Conservation (phyloP, 2,797 vertebrate species). For the Morelia viridis region DNA sequence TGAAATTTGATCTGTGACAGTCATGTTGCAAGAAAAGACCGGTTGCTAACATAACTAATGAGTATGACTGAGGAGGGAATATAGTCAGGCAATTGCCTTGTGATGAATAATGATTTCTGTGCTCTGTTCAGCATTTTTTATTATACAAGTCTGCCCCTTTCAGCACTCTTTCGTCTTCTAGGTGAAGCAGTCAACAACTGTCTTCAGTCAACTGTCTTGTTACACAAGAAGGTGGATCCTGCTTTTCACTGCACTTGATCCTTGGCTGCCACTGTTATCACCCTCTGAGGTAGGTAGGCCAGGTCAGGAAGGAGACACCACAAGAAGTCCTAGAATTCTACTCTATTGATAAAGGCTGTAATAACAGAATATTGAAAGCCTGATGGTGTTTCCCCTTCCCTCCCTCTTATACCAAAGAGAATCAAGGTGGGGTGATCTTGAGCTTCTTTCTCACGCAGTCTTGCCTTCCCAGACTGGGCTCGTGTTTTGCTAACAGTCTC, state of each 20-base stretch:
- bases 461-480: background rate
- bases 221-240: background rate
- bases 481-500: background rate
- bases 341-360: background rate
- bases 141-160: background rate
- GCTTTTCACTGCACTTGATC: background rate
- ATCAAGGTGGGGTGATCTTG: background rate
- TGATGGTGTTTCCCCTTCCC: background rate
- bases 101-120: background rate
- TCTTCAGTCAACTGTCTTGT: too few species aligned
- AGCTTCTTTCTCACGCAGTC: background rate
- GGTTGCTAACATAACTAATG: background rate
- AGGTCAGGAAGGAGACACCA: background rate
- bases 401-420: background rate
- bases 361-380: background rate
- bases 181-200: background rate
- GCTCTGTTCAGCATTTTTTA: constrained; percentile 5
- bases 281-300: background rate
- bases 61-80: background rate
- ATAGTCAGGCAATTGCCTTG: constrained; percentile 1
- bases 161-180: background rate
- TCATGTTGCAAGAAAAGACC: background rate
- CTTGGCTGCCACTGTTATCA: background rate
- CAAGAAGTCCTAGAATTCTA: background rate
- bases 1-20: background rate